Conservation (phyloP, 2,797 vertebrate genomes). For the Anomalospiza imberbis region DNA sequence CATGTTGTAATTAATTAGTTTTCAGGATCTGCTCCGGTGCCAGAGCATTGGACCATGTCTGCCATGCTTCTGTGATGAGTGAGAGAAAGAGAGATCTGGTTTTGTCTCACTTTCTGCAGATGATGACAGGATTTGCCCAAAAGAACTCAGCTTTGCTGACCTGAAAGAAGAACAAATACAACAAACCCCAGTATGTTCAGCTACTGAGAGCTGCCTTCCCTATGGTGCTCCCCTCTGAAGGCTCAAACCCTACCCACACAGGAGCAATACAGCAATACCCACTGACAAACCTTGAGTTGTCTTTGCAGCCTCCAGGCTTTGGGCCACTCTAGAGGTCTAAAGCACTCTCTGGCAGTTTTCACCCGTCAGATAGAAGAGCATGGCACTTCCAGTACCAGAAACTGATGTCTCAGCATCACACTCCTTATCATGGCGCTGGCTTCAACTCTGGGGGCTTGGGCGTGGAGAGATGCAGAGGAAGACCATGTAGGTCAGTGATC, state of each 20-base stretch:
- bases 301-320: neutral
- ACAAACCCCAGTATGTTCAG: neutral
- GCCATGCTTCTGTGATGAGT: neutral
- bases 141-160: neutral
- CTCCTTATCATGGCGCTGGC: neutral
- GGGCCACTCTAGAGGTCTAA: neutral
- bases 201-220: neutral
- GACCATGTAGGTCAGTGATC: neutral
- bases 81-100: neutral
- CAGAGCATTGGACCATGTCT: neutral
- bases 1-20: neutral
- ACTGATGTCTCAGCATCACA: neutral
- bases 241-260: neutral
- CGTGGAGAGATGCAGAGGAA: neutral
- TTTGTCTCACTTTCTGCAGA: neutral
- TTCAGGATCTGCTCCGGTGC: neutral
- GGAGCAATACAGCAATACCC: neutral
- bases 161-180: neutral
- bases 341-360: neutral
- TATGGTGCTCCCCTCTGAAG: neutral
- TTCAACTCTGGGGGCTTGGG: neutral
- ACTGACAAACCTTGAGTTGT: neutral
- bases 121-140: neutral
- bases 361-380: neutral
- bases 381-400: neutral